phyloP scores from a whole-genome alignment of 2,888 invertebrate species.

The Cerceris ruficornis region DNA sequence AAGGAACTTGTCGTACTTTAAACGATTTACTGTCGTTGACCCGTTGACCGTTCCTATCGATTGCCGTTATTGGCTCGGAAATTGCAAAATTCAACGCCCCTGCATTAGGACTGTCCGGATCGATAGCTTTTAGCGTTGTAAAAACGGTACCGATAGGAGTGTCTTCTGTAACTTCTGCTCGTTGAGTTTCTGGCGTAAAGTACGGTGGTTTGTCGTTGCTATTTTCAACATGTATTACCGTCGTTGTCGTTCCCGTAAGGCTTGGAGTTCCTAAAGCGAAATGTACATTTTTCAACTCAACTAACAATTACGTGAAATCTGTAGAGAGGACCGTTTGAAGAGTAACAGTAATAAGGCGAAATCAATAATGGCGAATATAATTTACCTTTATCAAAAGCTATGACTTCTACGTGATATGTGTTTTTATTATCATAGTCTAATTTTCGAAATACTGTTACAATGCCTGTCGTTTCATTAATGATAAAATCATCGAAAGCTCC shows the following conservation, averaged over 20 bases:
- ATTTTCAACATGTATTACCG: conserved; percentile 91
- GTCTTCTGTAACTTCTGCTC: conserved; percentile 91
- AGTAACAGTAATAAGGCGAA: too few relatives aligned
- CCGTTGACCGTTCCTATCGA: conserved; percentile 92
- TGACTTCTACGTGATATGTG: conserved; percentile 90
- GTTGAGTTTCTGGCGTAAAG: conserved; percentile 90
- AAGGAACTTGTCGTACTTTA: conserved; percentile 69
- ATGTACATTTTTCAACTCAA: background rate
- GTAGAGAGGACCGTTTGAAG: conserved; percentile 61
- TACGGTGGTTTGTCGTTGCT: conserved; percentile 94
- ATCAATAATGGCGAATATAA: too few relatives aligned
- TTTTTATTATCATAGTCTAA: conserved; percentile 92
- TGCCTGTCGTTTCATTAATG: conserved; percentile 90
- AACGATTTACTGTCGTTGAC: conserved; percentile 82
- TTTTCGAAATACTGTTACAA: conserved; percentile 89
- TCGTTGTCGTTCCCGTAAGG: conserved; percentile 90
- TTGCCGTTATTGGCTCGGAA: conserved; percentile 89
- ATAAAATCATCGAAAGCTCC: conserved; percentile 93
- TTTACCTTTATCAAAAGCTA: conserved; percentile 90
- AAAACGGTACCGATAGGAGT: conserved; percentile 88
- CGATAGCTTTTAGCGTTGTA: conserved; percentile 88
- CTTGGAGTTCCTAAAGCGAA: conserved; percentile 87
- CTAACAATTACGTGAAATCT: background rate
- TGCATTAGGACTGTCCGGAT: conserved; percentile 89
- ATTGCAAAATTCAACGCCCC: conserved; percentile 87